Base-by-base conservation (phyloP, 2,888 invertebrate genomes). In the Ochlodes sylvanus region DNA sequence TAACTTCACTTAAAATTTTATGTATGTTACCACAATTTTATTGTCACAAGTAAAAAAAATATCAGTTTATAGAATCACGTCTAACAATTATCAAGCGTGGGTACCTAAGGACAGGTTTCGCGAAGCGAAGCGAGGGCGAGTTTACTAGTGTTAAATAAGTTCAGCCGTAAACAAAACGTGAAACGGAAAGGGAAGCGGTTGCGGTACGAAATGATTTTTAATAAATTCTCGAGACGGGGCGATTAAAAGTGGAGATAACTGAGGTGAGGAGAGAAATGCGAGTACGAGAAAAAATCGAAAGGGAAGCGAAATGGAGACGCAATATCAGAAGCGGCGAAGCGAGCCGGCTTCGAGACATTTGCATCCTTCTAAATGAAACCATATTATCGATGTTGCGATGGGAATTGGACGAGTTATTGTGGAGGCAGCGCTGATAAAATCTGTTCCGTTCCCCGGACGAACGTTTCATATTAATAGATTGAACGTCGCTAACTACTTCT, bases 191-290 rank as follows among this genome's bases (percentile, higher is more conserved):
- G 55, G 54, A 17, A 57, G 63, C 19, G 38, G 79, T 83, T 84
- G 80, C 81, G 74, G 75, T 75, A 78, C 79, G 80, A 84, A 84
- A 82, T 80, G 77, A 80, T 83, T 86, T 86, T 85, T 84, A 87
- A 86, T 87, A 87, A 87, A 85, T 86, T 85, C 83, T 83, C 80
- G 72, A 76, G 79, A 81, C 80, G 80, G 75, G 80, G 75, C 86
- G 84, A 89, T 90, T 88, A 88, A 89, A 88, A 87, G 79, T 79
- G 78, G 79, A 88, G 85, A 87, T 87, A 85, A 82, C 79, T 74
- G 79, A 83, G 80, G 81, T 82, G 84, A 82, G 76, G 79, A 80
- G 76, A 78, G 76, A 76, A 70, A 68, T 70, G 69, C 63, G 67
- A 68, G 71, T 57, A 74, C 72, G 69, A 72, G 71, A 72, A 67